Evolutionary conservation across 2,888 invertebrate genomes (phyloP), one percentile per base, ranked within the genome.

Genomic region (Odontocolon sp.): DNA sequence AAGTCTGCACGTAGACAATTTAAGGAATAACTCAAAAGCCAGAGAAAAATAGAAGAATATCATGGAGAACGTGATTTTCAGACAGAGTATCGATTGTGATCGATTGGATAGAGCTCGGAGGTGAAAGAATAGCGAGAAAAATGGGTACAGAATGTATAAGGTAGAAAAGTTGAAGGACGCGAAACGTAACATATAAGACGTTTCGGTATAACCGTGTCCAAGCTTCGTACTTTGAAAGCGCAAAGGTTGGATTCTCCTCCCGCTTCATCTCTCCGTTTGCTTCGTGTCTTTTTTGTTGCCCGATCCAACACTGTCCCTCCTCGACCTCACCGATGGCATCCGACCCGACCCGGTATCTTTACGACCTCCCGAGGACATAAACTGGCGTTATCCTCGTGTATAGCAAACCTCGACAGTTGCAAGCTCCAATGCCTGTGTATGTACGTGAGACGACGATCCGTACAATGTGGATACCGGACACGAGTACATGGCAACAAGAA

Each of bases 281-380:
- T n/a, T n/a, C n/a, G n/a, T n/a, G n/a, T n/a, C n/a, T n/a, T n/a
- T n/a, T n/a, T n/a, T n/a, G n/a, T n/a, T n/a, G n/a, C n/a, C n/a
- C n/a, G n/a, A n/a, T n/a, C n/a, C n/a, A n/a, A n/a, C n/a, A n/a
- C 38, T 8, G 9, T 16, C n/a, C n/a, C 11, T n/a, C 36, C 9
- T 33, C 18, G 14, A n/a, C 11, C 45, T 23, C 23, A 50, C 33
- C 33, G 50, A 31, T 31, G 16, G 50, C 28, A 28, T 14, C 50
- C 61, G 31, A 61, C 81, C 76, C 77, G 47, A 70, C 63, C 76
- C 47, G 79, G 83, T 87, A 87, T 87, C 87, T 87, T 87, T 87
- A 86, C 83, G 84, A 85, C 83, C 85, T 85, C 81, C 81, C 73
- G 80, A 82, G 83, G 83, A 85, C 86, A 84, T 87, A 86, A 86